These are phyloP conservation scores for Elachura formosa DNA, from an alignment of 2,113 vertebrate species.

Conservation along the genomic window DNA sequence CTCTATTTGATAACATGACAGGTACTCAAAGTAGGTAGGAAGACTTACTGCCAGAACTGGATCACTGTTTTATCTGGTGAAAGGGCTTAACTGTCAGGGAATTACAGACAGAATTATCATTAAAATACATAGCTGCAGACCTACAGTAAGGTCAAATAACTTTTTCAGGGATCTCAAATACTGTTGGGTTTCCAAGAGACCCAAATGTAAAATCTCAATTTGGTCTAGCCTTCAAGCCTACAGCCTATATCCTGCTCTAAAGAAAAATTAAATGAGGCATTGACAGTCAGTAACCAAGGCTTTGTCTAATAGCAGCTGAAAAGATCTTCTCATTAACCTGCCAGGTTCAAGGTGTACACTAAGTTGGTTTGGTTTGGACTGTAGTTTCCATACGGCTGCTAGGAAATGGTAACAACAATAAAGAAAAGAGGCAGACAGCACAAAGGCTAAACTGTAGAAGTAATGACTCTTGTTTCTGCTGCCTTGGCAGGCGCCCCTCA, in stretches of 20 bases:
- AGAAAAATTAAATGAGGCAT: not conserved
- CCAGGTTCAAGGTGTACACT: not conserved
- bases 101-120: not conserved
- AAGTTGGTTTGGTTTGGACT: not conserved
- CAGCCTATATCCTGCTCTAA: not conserved
- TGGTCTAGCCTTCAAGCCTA: not conserved
- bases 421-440: not conserved
- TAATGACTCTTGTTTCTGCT: not conserved
- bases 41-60: not conserved
- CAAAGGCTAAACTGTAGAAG: not conserved
- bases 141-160: not conserved
- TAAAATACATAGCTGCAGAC: not conserved
- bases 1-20: not conserved
- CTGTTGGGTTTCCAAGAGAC: not conserved
- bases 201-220: not conserved
- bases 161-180: not conserved
- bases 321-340: not conserved
- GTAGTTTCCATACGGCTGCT: not conserved
- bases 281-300: not conserved
- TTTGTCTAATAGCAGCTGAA: not conserved
- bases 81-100: not conserved
- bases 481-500: fast-evolving
- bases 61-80: not conserved
- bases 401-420: not conserved
- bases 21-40: not conserved